Evolutionary conservation across 2,113 vertebrate genomes (phyloP), one percentile per base, ranked within the genome.

Genomic region (Rhinopomastus cyanomelas): DNA sequence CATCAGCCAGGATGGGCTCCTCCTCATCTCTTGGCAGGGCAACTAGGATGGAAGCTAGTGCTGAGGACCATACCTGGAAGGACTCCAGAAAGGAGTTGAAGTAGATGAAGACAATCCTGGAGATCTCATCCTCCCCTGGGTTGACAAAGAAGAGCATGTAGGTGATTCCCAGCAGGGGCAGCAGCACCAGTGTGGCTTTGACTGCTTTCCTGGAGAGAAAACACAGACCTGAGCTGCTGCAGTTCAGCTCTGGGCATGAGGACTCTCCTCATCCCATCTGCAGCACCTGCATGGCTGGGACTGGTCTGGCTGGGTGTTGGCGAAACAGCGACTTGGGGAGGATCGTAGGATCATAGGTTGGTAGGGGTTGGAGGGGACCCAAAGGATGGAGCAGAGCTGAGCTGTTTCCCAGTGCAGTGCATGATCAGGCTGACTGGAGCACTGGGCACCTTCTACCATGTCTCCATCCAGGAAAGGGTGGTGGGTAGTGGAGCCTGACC

Each of bases 101-200:
- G 90, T 99, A 99, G 92, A 99, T 99, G 97, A 99, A 99, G 91
- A 99, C 98, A 1, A 99, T 97, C 73, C 98, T 98, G 66, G 99
- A 99, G 95, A 99, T 97, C 93, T 99, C 98, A 20, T 99, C 99
- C 64, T 99, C 99, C 7, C 99, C 99, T 0, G 99, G 99, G 92
- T 99, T 99, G 89, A 99, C 99, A 11, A 99, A 99, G 96, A 99
- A 99, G 81, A 99, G 96, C 99, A 99, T 99, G 91, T 99, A 99
- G 53, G 99, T 99, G 97, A 99, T 99, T 44, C 99, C 99, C 92
- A 99, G 97, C n/a, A 99, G 97, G 17, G 99, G 99, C 51, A 99
- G 97, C 34, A 99, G 98, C 16, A 99, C 99, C 94, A 99, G 97
- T 0, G 99, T 99, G 37, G 99, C 99, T 93, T 99, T 99, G 95